phyloP scores from a whole-genome alignment of 1,140 invertebrate species.

The Rhagoletis zephyria region DNA sequence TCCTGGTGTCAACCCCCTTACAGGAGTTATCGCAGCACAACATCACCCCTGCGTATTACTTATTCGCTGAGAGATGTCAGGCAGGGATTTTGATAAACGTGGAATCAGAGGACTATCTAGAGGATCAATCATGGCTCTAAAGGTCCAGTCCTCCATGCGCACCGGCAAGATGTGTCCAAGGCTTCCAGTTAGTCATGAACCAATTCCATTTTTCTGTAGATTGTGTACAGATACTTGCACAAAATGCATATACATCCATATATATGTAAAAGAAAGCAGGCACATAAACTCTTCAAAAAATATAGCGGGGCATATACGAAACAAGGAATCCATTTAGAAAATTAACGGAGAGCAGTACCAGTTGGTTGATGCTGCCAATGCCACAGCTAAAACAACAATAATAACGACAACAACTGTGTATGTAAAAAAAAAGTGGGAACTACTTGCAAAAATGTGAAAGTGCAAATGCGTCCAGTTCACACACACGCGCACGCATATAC shows the following conservation, averaged over 20 bases:
- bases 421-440: neutral
- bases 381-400: neutral
- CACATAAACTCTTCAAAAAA: constrained; percentile 37
- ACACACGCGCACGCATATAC: neutral
- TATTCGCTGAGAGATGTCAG: no score
- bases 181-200: no score
- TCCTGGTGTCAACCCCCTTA: no score
- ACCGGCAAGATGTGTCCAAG: no score
- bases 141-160: no score
- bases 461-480: constrained; percentile 1
- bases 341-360: constrained; percentile 43
- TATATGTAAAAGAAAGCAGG: neutral
- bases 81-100: no score
- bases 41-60: no score
- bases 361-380: constrained; percentile 11
- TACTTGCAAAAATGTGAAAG: neutral
- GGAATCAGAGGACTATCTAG: no score
- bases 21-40: no score
- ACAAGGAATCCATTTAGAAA: constrained; percentile 51
- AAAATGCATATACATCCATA: neutral
- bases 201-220: no score
- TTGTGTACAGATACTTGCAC: no score
- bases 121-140: no score
- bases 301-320: neutral
- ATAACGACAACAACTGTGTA: neutral